These are phyloP conservation scores for Python bivittatus DNA, from an alignment of 2,113 vertebrate genomes.

Conservation along the genomic window DNA sequence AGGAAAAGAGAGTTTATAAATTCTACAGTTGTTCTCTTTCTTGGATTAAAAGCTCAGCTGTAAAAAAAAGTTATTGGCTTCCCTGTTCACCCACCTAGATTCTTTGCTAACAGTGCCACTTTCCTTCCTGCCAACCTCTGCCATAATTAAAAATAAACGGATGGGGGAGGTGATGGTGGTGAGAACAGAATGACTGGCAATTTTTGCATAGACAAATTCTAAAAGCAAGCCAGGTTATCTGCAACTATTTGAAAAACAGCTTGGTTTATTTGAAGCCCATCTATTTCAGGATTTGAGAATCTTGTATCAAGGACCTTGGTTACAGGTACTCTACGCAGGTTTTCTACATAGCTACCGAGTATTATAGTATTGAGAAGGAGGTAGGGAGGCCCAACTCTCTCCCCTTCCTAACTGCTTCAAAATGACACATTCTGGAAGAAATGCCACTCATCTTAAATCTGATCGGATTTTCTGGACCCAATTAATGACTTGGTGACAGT, in stretches of 20 bases:
- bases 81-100: not conserved
- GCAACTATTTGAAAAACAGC: not conserved
- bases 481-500: not conserved
- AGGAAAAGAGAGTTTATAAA: not conserved
- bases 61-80: not conserved
- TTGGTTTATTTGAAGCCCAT: no score
- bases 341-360: not conserved
- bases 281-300: not conserved
- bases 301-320: no score
- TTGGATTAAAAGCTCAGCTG: not conserved
- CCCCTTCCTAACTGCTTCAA: no score
- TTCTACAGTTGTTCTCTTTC: not conserved
- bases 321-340: no score
- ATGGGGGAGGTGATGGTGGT: not conserved
- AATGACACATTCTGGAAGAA: not conserved
- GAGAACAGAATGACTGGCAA: not conserved
- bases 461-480: not conserved
- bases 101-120: no score
- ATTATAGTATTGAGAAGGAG: not conserved
- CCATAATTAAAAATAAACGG: not conserved
- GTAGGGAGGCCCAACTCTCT: not conserved
- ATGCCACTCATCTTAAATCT: not conserved
- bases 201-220: not conserved
- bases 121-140: not conserved
- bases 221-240: not conserved